Base-by-base conservation (phyloP, 2,888 invertebrate species). In the Leptura quadrifasciata region DNA sequence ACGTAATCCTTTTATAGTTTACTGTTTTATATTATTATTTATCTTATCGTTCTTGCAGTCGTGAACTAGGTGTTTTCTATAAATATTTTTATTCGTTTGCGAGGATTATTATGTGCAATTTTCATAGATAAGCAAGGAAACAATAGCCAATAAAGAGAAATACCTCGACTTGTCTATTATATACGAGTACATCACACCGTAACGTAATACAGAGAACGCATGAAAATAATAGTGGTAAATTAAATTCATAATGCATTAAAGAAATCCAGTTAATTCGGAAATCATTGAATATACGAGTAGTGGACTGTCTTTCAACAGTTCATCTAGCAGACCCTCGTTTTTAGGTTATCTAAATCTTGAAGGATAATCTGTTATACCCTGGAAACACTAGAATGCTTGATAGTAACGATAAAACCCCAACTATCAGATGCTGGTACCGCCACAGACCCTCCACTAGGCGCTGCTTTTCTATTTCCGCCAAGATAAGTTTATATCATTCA, bases 381-480 rank as follows among this genome's bases (percentile, higher is more conserved):
- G 76, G 78, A 74, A 76, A 77, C 74, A 79, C 81, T 77, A 80
- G 80, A 79, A 76, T 76, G 79, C 75, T 78, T 68, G 82, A 82
- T 82, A 83, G 78, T 74, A 72, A 60, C 75, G 82, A 79, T 79
- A 83, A 80, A 76, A 70, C 76, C 79, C 76, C 77, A 81, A 80
- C 80, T 85, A 84, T 84, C 82, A 80, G 81, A 85, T 85, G 83
- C 85, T 85, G 85, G 85, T 85, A 84, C 85, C 84, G 81, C 79
- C 80, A 84, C 83, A 67, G 75, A 74, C 79, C 65, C 73, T 69
- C 69, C 73, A 70, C 67, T 70, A 74, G 70, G 75, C 76, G 70
- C 69, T 70, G 79, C 82, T 82, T 83, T 81, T 83, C 83, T 81
- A 81, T 83, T 82, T 79, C 76, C 77, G 72, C 76, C 74, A 63